Conservation (phyloP, 2,113 vertebrate species). For the Epinephelus moara region DNA sequence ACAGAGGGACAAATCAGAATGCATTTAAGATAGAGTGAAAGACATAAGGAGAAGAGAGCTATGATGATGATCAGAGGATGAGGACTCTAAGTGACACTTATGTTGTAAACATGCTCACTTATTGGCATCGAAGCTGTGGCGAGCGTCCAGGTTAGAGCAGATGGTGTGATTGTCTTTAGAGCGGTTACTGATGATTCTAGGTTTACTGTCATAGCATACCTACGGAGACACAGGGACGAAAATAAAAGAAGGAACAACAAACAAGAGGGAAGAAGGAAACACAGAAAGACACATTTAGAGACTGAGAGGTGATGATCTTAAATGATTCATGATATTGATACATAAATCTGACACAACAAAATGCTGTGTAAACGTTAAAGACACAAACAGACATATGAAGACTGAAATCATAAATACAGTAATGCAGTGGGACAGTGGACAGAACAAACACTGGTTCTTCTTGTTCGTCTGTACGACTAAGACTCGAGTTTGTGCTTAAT, state of each 20-base stretch:
- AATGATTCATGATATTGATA: neutral
- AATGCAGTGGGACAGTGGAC: neutral
- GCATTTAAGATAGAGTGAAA: neutral
- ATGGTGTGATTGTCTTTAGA: conserved; percentile 86
- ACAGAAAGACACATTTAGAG: neutral
- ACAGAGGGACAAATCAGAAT: neutral
- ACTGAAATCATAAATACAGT: neutral
- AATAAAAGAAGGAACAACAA: neutral
- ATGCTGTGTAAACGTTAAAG: neutral
- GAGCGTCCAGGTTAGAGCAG: conserved; percentile 90
- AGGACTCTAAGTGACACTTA: neutral
- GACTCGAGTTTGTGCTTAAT: neutral
- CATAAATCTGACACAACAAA: neutral
- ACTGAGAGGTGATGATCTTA: neutral
- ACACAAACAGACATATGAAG: neutral
- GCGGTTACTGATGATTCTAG: conserved; percentile 94
- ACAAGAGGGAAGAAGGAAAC: neutral
- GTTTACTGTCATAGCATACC: conserved; percentile 95
- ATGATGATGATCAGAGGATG: neutral
- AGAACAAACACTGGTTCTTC: neutral
- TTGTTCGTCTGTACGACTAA: neutral
- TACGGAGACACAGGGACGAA: conserved; percentile 57
- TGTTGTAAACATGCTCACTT: conserved; percentile 86
- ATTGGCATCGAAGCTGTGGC: conserved; percentile 92
- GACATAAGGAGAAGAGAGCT: neutral